Percentiles rank a stretch among this genome's conserved stretches.
Evolutionary conservation across 2,888 invertebrate species (phyloP).

Genomic region (Caenorhabditis angaria): DNA sequence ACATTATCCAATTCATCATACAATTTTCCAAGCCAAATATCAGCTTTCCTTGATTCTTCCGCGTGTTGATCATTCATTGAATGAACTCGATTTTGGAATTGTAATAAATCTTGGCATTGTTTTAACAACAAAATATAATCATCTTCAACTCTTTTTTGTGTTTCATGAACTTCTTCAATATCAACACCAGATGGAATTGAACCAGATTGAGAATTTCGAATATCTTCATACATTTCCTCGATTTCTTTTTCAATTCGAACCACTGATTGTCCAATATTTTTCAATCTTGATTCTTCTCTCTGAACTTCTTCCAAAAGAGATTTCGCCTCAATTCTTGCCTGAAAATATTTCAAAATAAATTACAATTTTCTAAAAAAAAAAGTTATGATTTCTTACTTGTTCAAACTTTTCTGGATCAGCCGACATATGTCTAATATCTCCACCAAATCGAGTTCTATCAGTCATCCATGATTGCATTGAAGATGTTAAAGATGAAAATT

Average conservation of each 20-base stretch:
- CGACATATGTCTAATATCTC: slow-evolving; percentile 53
- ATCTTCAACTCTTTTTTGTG: slow-evolving; percentile 46
- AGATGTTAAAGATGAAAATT: slow-evolving; percentile 60
- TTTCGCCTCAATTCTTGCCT: slow-evolving; percentile 34
- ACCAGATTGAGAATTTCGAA: slow-evolving; percentile 20
- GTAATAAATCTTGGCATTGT: slow-evolving; percentile 51
- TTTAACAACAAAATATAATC: slow-evolving; percentile 53
- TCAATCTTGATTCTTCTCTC: slow-evolving; percentile 37
- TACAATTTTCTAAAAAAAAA: neutral
- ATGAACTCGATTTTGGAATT: slow-evolving; percentile 53
- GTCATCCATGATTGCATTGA: slow-evolving; percentile 68
- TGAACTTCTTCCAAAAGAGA: slow-evolving; percentile 43
- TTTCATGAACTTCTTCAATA: slow-evolving; percentile 49
- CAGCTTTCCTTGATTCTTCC: slow-evolving; percentile 32
- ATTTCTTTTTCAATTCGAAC: slow-evolving; percentile 52
- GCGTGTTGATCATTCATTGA: slow-evolving; percentile 50
- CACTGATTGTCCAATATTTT: slow-evolving; percentile 44
- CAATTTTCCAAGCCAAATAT: slow-evolving; percentile 27
- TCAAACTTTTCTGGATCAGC: slow-evolving; percentile 49
- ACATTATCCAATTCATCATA: slow-evolving; percentile 29
- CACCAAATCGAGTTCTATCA: slow-evolving; percentile 45
- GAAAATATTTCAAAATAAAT: neutral
- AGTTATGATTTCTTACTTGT: slow-evolving; percentile 12
- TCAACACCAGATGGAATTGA: slow-evolving; percentile 30
- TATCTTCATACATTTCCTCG: slow-evolving; percentile 46